Conservation (phyloP, 2,797 vertebrate species). For the Danio choprae region DNA sequence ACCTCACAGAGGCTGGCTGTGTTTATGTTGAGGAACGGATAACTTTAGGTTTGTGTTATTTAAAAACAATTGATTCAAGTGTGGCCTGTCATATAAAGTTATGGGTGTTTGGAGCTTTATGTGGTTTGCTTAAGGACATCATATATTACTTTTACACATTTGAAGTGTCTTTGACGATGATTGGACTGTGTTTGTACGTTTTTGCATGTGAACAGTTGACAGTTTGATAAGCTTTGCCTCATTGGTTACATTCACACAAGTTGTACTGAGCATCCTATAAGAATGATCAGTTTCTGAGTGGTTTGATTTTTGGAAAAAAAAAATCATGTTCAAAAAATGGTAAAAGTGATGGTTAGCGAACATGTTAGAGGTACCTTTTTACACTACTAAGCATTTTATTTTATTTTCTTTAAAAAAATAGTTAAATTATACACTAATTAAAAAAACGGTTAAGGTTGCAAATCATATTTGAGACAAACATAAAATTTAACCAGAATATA, state of each 20-base stretch:
- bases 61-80: conserved; percentile 53
- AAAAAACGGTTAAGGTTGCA: too few species aligned
- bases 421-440: too few species aligned
- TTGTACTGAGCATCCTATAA: too few species aligned
- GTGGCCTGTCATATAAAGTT: conserved; percentile 39
- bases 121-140: conserved; percentile 33
- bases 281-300: too few species aligned
- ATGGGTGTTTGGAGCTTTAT: conserved; percentile 28
- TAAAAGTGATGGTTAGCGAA: too few species aligned
- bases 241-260: not conserved
- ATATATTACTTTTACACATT: conserved; percentile 11
- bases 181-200: not conserved
- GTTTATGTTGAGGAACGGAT: conserved; percentile 62
- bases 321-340: too few species aligned
- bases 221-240: not conserved
- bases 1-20: conserved; percentile 58
- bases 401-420: not conserved
- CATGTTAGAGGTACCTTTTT: too few species aligned
- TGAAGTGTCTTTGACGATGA: not conserved
- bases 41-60: conserved; percentile 65
- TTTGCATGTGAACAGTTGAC: not conserved
- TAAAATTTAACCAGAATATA: not conserved
- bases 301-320: not conserved
- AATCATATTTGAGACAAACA: not conserved
- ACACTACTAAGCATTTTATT: too few species aligned